Evolutionary conservation across 2,888 invertebrate species (phyloP).

Genomic region (Agrotis puta): DNA sequence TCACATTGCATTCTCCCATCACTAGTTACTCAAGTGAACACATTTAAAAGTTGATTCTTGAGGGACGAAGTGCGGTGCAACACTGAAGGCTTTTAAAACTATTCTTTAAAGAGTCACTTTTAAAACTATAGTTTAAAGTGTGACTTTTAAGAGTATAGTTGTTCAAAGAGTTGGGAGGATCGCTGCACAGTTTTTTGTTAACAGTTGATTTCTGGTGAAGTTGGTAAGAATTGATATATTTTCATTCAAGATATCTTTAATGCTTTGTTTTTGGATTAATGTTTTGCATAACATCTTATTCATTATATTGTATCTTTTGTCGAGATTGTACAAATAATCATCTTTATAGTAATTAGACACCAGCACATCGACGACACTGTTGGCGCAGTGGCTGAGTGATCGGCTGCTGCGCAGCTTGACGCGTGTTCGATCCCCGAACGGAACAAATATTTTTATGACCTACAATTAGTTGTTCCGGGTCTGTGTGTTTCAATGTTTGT

Average conservation of each 20-base stretch:
- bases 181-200: slow-evolving; percentile 4
- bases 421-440: too few relatives aligned
- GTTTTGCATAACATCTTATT: too few relatives aligned
- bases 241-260: background rate
- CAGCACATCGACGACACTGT: too few relatives aligned
- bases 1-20: background rate
- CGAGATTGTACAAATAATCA: too few relatives aligned
- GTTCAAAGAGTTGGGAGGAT: slow-evolving; percentile 6
- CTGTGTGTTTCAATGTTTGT: too few relatives aligned
- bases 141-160: slow-evolving; percentile 27
- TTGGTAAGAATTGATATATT: background rate
- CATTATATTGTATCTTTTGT: too few relatives aligned
- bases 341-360: too few relatives aligned
- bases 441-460: too few relatives aligned
- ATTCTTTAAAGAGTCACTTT: slow-evolving; percentile 33
- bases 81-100: slow-evolving; percentile 36
- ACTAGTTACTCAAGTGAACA: slow-evolving; percentile 23
- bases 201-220: slow-evolving; percentile 9
- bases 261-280: too few relatives aligned
- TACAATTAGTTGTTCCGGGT: too few relatives aligned
- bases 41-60: slow-evolving; percentile 34
- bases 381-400: too few relatives aligned
- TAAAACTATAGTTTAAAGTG: slow-evolving; percentile 37
- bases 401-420: too few relatives aligned
- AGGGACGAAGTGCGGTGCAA: slow-evolving; percentile 12